Base-by-base conservation (phyloP, 2,797 vertebrate species). In the Rhinatrema bivittatum region DNA sequence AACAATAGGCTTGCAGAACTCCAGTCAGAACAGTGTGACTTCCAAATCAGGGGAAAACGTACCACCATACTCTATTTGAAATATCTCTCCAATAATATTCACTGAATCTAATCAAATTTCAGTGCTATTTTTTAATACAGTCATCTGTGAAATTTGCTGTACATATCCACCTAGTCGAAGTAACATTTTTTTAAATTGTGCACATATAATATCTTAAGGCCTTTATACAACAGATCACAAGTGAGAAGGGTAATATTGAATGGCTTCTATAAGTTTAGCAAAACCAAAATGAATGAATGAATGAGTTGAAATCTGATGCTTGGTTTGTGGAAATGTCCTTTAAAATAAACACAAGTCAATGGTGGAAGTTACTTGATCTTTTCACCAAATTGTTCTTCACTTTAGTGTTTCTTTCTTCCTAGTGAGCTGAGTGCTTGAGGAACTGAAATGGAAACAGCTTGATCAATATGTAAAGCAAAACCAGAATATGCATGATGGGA, bases 341-440 rank as follows among this genome's bases (percentile, higher is more conserved):
- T 10, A 20, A 42, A 53, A 62, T 0, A 1, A 32, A 30, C 57
- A 45, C 42, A 53, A 56, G 55, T 38, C 10, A 51, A 32, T 60
- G 63, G 65, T 54, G 3, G 4, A 20, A 46, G 36, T 0, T 1
- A 57, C 36, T n/a, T 47, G 44, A 64, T 59, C 33, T 3, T 5
- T 21, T 52, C 42, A 12, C 9, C 13, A 39, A 0, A 11, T 3
- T 0, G 4, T 3, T 5, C 42, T 39, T 56, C 13, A 11, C 25
- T 27, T 41, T 48, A 54, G 16, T 74, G 78, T 50, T 68, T 82
- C 71, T 84, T 61, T 62, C 58, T 79, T 3, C 74, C 74, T 25
- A 84, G 25, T 46, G 84, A 35, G 60, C 56, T 69, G 53, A 73
- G 60, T 25, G 82, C 79, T 26, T 61, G 70, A 1, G 79, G 81